Evolutionary conservation across 2,888 invertebrate species (phyloP).

Genomic region (Pyrocoelia pectoralis): DNA sequence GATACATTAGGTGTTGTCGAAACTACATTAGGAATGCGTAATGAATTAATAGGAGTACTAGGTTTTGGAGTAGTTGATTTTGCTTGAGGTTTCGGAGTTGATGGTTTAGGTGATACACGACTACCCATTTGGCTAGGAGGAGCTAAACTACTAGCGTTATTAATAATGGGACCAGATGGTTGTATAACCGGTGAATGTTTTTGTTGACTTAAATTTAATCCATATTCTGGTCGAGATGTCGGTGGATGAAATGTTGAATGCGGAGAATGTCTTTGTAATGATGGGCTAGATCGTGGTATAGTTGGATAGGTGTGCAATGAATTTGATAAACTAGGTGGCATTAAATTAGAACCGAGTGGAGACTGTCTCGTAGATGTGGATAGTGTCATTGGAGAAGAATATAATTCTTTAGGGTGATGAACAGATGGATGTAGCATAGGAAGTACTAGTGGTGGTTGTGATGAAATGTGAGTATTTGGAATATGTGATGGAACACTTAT

Average conservation of each 20-base stretch:
- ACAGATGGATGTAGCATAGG: conserved; percentile 55
- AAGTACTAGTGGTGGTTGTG: conserved; percentile 50
- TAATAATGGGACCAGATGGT: conserved; percentile 57
- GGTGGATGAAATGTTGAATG: conserved; percentile 49
- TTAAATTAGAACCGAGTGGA: conserved; percentile 49
- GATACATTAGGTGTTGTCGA: conserved; percentile 16
- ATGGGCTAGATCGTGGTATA: conserved; percentile 64
- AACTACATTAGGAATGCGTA: conserved; percentile 38
- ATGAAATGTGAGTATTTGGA: conserved; percentile 46
- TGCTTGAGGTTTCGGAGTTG: conserved; percentile 48
- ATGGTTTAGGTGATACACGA: conserved; percentile 51
- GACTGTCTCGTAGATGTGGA: conserved; percentile 54
- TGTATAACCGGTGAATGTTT: conserved; percentile 57
- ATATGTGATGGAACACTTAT: conserved; percentile 56
- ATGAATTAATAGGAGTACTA: conserved; percentile 41
- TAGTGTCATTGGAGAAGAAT: conserved; percentile 49
- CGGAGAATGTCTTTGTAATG: conserved; percentile 64
- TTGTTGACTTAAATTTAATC: conserved; percentile 53
- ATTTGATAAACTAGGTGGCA: conserved; percentile 48
- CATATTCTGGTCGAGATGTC: conserved; percentile 48
- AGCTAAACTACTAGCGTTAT: conserved; percentile 45
- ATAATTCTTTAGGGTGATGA: conserved; percentile 51
- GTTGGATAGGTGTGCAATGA: conserved; percentile 46
- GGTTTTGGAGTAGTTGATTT: conserved; percentile 51
- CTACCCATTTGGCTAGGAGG: conserved; percentile 44